A percentile compares a stretch with the other conserved stretches of the same genome.
These are phyloP conservation scores for Microdon myrmicae DNA, from an alignment of 2,888 invertebrate genomes.

Conservation along the genomic window DNA sequence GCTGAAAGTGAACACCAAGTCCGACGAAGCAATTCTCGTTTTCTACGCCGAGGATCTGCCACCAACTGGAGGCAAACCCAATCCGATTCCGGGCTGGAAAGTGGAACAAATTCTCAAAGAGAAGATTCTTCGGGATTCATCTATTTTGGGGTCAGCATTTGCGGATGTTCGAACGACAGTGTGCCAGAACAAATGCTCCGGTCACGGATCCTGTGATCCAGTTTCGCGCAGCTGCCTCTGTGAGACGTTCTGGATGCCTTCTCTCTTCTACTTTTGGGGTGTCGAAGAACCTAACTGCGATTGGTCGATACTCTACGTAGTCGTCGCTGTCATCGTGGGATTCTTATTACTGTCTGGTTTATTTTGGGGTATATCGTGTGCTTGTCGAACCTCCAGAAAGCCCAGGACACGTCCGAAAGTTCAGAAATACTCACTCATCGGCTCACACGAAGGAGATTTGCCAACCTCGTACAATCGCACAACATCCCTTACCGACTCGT, in stretches of 20 bases:
- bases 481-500: conserved; percentile 77
- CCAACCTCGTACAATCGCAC: conserved; percentile 62
- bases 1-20: conserved; percentile 71
- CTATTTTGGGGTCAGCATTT: conserved; percentile 77
- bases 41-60: conserved; percentile 72
- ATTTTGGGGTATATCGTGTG: conserved; percentile 74
- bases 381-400: conserved; percentile 70
- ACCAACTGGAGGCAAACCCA: conserved; percentile 56
- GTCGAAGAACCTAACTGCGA: conserved; percentile 84
- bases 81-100: conserved; percentile 70
- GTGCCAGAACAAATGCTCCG: conserved; percentile 93
- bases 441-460: conserved; percentile 74
- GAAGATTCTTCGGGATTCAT: conserved; percentile 77
- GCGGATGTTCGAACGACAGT: conserved; percentile 83
- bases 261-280: conserved; percentile 74
- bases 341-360: conserved; percentile 72
- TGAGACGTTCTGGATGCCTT: conserved; percentile 97
- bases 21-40: conserved; percentile 74
- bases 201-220: conserved; percentile 89
- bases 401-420: conserved; percentile 70
- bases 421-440: conserved; percentile 78
- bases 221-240: conserved; percentile 86
- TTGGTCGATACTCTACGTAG: conserved; percentile 94
- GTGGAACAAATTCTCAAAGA: conserved; percentile 75
- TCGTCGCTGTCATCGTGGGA: conserved; percentile 76